Base-by-base conservation (phyloP, 2,888 invertebrate genomes). In the Blastobasis adustella region DNA sequence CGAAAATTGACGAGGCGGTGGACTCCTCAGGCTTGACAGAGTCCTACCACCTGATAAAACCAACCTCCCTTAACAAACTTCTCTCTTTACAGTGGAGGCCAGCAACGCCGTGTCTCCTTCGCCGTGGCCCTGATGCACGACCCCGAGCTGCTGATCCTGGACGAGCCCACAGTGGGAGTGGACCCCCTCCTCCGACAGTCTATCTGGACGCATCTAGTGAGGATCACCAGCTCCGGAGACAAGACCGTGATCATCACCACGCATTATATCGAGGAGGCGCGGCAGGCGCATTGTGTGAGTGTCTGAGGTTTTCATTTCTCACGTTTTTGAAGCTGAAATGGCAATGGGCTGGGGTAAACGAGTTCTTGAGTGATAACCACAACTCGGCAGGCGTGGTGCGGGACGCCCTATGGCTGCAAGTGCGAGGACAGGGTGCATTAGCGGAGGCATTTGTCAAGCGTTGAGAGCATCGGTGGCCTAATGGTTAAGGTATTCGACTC, bases 121-220 rank as follows among this genome's bases (percentile, higher is more conserved):
- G 96, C 97, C 1, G 96, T 96, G 41, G 97, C 97, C 0, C 90
- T 97, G 23, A 94, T 97, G 92, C 97, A 97, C 75, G 96, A 97
- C 82, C 97, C 97, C 0, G 96, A 96, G 78, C 90, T 97, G 46
- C 88, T 97, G 56, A 97, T 97, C 79, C 90, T 97, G 56, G 97
- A 97, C 76, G 97, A 97, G 80, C 97, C 97, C 0, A 97, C 97
- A 0, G 97, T 97, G 46, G 97, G 97, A 4, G 97, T 97, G 52
- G 97, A 97, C 89, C 97, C 97, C 0, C 89, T 96, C 59, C 90
- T 98, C 49, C 90, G 96, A 23, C 95, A 96, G 86, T 96, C 96
- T 79, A 98, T 98, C 76, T 98, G 98, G 98, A 96, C 95, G 67
- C 96, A 98, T 76, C 89, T 98, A 75, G 94, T 97, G 54, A 93